These are phyloP conservation scores for Dolichallabes microphthalmus DNA, from an alignment of 2,113 vertebrate genomes.

Conservation along the genomic window DNA sequence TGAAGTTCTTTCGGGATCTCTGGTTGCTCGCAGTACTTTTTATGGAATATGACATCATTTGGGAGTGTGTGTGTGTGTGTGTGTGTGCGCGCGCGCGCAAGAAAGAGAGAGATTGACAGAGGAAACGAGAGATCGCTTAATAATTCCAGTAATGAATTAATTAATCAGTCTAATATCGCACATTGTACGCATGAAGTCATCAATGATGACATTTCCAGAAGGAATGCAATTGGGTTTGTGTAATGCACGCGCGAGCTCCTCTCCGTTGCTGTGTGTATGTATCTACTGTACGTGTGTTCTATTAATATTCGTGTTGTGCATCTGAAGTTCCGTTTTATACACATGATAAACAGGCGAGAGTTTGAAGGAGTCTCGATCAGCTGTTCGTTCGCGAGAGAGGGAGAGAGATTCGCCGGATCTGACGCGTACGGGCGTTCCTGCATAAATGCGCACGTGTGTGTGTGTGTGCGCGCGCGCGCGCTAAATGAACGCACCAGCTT, in stretches of 20 bases:
- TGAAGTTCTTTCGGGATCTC: constrained; percentile 59
- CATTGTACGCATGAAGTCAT: neutral
- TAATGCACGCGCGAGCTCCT: neutral
- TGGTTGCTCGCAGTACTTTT: constrained; percentile 66
- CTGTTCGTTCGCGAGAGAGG: constrained; percentile 1
- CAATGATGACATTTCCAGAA: neutral
- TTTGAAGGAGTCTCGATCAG: constrained; percentile 12
- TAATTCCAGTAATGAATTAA: neutral
- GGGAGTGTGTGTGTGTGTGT: constrained; percentile 52
- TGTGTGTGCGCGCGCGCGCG: neutral
- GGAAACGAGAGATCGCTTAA: too few relatives aligned
- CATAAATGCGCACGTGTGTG: neutral
- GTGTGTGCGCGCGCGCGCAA: constrained; percentile 48
- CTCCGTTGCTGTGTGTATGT: neutral
- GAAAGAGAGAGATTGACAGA: too few relatives aligned
- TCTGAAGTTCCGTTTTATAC: neutral
- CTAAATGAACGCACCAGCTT: neutral
- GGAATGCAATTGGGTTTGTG: neutral
- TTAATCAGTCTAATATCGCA: neutral
- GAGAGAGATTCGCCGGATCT: neutral
- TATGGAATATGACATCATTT: constrained; percentile 75
- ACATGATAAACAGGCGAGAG: neutral
- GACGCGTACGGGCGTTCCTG: neutral
- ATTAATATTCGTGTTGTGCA: neutral
- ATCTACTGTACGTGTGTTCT: neutral